Evolutionary conservation across 92 coral and sea anemone genomes (phyloP), one percentile per base, ranked within the genome.

Genomic region (Zoanthus sansibaricus): DNA sequence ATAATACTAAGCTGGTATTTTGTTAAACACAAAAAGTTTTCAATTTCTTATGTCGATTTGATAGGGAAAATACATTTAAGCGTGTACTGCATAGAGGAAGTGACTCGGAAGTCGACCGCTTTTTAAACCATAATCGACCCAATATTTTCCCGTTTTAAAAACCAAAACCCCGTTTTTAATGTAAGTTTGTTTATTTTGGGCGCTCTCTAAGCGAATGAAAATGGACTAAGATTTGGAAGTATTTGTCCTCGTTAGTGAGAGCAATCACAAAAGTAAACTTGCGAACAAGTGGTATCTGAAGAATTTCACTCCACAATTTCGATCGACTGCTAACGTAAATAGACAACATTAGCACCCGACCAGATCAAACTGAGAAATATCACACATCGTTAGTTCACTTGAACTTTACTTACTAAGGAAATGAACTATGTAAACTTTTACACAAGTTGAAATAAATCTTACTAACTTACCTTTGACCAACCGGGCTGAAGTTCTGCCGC

Each of bases 391-490:
- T 59, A 66, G 85, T 18, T 37, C 0, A 0, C 21, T 37, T 17
- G 62, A 62, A 61, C 73, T 71, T 12, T 54, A 44, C 73, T 4
- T 12, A 11, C 33, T 47, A 71, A 16, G 75, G 20, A 67, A 80
- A 62, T 46, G 62, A 66, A 80, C 48, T 80, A 61, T 64, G 47
- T 54, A 32, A 7, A 45, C 17, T 58, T 78, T 44, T 12, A 4
- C 44, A 77, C 67, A 54, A 20, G 6, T 52, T 62, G 66, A 9
- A 77, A 32, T 25, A 30, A 16, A 1, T 11, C 58, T 16, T 17
- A 7, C 55, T 45, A 55, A 17, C 98, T 25, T 94, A 97, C 99
- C 98, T 97, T 97, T 7, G 95, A 95, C 99, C 99, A 97, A 31
- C 89, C 77, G 0, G 99, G 98, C 54, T 97, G 97, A 9, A 97